These are phyloP conservation scores for Phalacrocorax aristotelis DNA, from an alignment of 2,113 vertebrate species.

Conservation along the genomic window DNA sequence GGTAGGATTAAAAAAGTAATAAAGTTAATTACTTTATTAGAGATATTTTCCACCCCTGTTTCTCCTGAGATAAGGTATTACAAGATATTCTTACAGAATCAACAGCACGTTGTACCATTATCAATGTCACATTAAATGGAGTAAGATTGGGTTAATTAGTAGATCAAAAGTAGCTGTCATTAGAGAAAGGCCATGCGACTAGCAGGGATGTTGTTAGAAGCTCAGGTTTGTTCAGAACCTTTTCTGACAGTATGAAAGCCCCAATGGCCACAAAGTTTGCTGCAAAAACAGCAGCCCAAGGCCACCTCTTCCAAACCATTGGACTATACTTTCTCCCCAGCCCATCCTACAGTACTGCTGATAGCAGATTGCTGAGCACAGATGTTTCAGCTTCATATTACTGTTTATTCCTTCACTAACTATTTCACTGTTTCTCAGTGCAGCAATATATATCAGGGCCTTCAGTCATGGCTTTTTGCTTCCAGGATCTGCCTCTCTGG, in stretches of 20 bases:
- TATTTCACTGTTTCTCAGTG: neutral
- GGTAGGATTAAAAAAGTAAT: neutral
- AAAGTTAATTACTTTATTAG: neutral
- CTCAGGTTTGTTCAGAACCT: neutral
- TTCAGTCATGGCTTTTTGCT: neutral
- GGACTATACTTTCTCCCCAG: neutral
- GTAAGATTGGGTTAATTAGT: neutral
- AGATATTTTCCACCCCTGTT: neutral
- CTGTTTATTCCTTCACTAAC: neutral
- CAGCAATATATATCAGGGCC: neutral
- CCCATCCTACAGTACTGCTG: neutral
- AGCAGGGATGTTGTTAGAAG: neutral
- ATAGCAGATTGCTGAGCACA: neutral
- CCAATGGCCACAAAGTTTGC: neutral
- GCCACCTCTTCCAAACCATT: neutral
- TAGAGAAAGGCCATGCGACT: neutral
- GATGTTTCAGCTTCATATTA: neutral
- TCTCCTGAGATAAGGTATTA: neutral
- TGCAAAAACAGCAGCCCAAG: neutral
- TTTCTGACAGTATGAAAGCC: neutral
- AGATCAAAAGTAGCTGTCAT: neutral
- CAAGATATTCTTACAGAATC: neutral
- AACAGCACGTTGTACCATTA: neutral
- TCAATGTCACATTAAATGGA: neutral
- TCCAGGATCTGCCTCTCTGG: neutral